phyloP scores from a whole-genome alignment of 1,140 invertebrate genomes.

The Mycetomoellerius zeteki region DNA sequence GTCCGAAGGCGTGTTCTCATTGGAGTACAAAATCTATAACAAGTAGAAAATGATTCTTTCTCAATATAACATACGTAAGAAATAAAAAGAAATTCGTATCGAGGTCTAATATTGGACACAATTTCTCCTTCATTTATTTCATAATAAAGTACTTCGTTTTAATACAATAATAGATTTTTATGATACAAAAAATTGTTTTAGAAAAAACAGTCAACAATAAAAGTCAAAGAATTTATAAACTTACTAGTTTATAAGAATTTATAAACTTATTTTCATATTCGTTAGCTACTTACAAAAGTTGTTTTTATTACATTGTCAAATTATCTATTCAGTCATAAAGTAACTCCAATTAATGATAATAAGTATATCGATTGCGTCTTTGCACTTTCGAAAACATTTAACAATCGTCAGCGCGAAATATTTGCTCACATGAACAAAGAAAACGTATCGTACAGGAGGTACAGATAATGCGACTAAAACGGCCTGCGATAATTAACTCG shows the following conservation, averaged over 20 bases:
- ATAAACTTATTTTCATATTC: background rate
- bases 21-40: background rate
- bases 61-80: background rate
- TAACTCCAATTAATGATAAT: conserved; percentile 6
- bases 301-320: background rate
- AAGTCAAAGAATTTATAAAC: background rate
- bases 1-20: background rate
- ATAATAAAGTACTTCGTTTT: too few species aligned
- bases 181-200: background rate
- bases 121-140: background rate
- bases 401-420: background rate
- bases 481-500: conserved; percentile 66
- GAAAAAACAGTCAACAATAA: background rate
- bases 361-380: background rate
- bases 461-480: conserved; percentile 35
- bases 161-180: too few species aligned
- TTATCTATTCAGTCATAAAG: background rate
- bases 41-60: background rate
- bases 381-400: background rate
- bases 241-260: too few species aligned
- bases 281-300: background rate
- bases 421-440: background rate
- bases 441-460: background rate
- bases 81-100: background rate
- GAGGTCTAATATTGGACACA: background rate